Evolutionary conservation across 2,888 invertebrate genomes (phyloP).

Genomic region (Leptopilina syphax): DNA sequence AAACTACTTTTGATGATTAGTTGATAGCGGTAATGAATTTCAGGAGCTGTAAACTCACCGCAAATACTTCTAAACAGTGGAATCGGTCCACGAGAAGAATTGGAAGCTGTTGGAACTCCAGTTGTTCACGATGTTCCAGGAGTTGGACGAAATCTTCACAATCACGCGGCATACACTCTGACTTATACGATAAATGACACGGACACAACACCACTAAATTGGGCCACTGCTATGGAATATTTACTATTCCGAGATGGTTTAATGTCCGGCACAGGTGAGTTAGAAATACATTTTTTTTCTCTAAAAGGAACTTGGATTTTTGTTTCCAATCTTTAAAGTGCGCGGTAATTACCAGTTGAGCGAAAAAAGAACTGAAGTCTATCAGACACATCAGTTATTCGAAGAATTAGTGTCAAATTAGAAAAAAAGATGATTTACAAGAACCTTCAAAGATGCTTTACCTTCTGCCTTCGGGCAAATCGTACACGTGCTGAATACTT

Average conservation of each 20-base stretch:
- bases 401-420: background rate
- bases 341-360: too few relatives aligned
- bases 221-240: conserved; percentile 95
- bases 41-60: conserved; percentile 95
- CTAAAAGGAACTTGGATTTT: too few relatives aligned
- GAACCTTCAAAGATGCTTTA: conserved; percentile 11
- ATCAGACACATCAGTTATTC: too few relatives aligned
- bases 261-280: conserved; percentile 90
- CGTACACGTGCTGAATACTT: conserved; percentile 21
- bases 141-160: conserved; percentile 91
- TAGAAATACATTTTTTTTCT: background rate
- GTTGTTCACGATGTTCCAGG: conserved; percentile 86
- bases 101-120: conserved; percentile 81
- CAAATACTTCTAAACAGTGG: conserved; percentile 95
- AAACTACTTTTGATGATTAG: background rate
- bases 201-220: conserved; percentile 90
- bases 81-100: conserved; percentile 87
- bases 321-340: too few relatives aligned
- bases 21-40: conserved; percentile 61
- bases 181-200: conserved; percentile 90
- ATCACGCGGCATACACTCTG: conserved; percentile 89
- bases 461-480: background rate
- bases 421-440: background rate
- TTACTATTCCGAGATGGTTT: conserved; percentile 91
- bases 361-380: too few relatives aligned